Evolutionary conservation across 2,113 vertebrate genomes (phyloP).

Genomic region (Cephalopterus ornatus): DNA sequence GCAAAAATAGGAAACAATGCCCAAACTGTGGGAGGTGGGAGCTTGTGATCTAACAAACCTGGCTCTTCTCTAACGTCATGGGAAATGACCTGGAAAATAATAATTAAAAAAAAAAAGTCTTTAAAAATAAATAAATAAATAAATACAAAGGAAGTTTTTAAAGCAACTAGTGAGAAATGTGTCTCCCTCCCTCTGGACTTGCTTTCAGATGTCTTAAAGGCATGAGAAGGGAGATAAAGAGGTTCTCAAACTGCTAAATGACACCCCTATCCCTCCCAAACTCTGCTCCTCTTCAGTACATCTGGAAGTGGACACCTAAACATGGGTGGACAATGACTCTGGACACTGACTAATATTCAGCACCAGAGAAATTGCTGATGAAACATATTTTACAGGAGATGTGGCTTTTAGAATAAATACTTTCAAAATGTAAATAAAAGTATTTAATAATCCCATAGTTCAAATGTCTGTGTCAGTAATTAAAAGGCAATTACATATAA

Average conservation of each 20-base stretch:
- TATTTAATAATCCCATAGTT: background rate
- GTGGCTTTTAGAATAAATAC: background rate
- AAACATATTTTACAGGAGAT: background rate
- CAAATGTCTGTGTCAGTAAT: slow-evolving; percentile 19
- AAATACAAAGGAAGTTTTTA: background rate
- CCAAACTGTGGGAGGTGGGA: background rate
- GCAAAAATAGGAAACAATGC: background rate
- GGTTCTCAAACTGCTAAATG: background rate
- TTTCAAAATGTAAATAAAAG: background rate
- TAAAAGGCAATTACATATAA: slow-evolving; percentile 14
- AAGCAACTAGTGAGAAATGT: background rate
- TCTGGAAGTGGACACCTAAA: background rate
- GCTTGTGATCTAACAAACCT: background rate
- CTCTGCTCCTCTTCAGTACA: background rate
- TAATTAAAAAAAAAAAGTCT: background rate
- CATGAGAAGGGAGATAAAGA: background rate
- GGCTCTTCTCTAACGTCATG: background rate
- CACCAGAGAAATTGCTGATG: background rate
- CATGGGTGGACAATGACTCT: background rate
- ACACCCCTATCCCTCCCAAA: background rate
- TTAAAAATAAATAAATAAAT: too few relatives aligned
- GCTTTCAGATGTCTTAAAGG: background rate
- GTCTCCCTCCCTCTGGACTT: background rate
- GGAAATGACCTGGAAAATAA: background rate
- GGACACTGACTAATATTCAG: background rate